Base-by-base conservation (phyloP, 2,888 invertebrate genomes). In the Apantesis nais region DNA sequence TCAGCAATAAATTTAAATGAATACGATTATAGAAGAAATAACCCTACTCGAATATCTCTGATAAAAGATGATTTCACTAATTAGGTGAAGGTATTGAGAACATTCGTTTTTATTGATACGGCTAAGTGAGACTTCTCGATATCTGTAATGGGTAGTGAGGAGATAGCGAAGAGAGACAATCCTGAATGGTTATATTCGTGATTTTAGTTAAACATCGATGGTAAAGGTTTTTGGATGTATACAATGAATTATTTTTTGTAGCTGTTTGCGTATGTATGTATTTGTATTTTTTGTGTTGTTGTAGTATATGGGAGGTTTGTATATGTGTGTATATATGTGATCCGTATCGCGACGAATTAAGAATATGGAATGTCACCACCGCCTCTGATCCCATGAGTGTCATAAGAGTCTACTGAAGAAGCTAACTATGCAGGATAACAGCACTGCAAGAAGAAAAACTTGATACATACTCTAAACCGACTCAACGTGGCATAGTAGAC, bases 1-100 rank as follows among this genome's bases (percentile, higher is more conserved):
- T 86, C 84, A 77, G 75, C 41, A 70, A 79, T 86, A 81, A 85
- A 84, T 80, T 80, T 79, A 79, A 83, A 84, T 79, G 78, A 78
- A 76, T 73, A 37, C 73, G 85, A 82, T 86, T 79, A 76, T 70
- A 48, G 66, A 48, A 39, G 22, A 52, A 74, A 77, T 79, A 69
- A 80, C 66, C 80, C 70, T 81, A 63, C 70, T 68, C 70, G 64
- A 74, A 64, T 76, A 74, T 63, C 58, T 62, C n/a, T 60, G 58
- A 67, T 44, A 68, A 67, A 77, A 70, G 66, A 70, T 73, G 70
- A 69, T 75, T 78, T 72, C n/a, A 71, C 76, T 82, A 82, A 83
- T 82, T 83, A 81, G 74, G 73, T 48, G 64, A 39, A 62, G 66
- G 55, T 83, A 81, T 78, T 77, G 39, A 19, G 63, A 72, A 81